Base-by-base conservation (phyloP, 1,140 invertebrate species). In the Vollenhovia emeryi region DNA sequence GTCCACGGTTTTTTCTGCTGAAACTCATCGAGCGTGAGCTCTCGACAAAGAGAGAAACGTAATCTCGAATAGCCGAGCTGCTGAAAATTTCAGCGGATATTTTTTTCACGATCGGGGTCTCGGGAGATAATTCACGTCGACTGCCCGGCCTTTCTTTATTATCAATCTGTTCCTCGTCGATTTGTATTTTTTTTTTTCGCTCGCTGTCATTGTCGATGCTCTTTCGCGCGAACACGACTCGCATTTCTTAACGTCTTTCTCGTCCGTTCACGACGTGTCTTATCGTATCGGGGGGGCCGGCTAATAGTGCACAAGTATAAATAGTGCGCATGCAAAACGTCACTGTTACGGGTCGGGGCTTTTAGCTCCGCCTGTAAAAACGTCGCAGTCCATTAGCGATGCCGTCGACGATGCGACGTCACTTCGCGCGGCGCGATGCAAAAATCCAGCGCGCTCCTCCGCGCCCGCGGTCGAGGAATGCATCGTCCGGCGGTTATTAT, bases 351-450 rank as follows among this genome's bases (percentile, higher is more conserved):
- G 86, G 82, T 80, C 83, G 90, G 86, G 83, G 91, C 91, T 92
- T 93, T 93, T 92, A 92, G 83, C 73, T 73, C 55, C 78, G 86
- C 80, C 86, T 90, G 87, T 86, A 92, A 91, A 92, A 93, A 91
- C 86, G 90, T 90, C 86, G 83, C 86, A 85, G 85, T 93, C 90
- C 90, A 91, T 92, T 92, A 92, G 89, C 85, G 71, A 27, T 52
- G 30, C 68, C 74, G 60, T 62, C 60, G 45, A 78, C 88, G 86
- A 84, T 76, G 62, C 74, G 80, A 85, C 88, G 87, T 91, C 87
- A 85, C 87, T 84, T 88, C 27, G 75, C 30, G 62, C 52, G 74
- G 73, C 57, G 66, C 82, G 76, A 85, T 80, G 68, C 69, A 86
- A 75, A 85, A 85, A 86, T 86, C 68, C 55, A 79, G 55, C 82